These are phyloP conservation scores for Meiosimyza decipiens DNA, from an alignment of 2,888 invertebrate genomes.

Conservation along the genomic window DNA sequence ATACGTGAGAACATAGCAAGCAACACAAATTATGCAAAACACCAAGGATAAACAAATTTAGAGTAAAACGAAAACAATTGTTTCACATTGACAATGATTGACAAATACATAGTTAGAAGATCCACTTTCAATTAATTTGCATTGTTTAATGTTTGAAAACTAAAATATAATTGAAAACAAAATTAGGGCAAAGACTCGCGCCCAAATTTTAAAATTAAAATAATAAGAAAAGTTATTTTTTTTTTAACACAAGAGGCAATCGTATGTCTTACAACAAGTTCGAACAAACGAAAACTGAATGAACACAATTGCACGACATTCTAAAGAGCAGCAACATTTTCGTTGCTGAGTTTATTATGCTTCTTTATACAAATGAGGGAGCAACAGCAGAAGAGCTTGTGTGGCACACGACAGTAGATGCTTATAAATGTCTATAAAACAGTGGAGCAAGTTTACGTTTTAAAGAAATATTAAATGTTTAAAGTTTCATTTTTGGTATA, in stretches of 20 bases:
- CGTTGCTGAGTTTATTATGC: too few relatives aligned
- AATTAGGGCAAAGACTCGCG: background rate
- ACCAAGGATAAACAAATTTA: conserved; percentile 10
- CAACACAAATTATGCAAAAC: background rate
- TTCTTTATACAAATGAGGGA: too few relatives aligned
- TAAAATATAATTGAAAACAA: background rate
- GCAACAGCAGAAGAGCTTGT: too few relatives aligned
- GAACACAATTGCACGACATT: background rate
- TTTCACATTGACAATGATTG: conserved; percentile 4
- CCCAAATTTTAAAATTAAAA: background rate
- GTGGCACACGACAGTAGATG: background rate
- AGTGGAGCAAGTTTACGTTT: background rate
- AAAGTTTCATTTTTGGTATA: too few relatives aligned
- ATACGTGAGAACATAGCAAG: conserved; percentile 15
- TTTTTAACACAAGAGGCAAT: conserved; percentile 1
- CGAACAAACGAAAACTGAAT: conserved; percentile 21
- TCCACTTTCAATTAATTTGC: conserved; percentile 22
- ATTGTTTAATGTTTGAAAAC: conserved; percentile 12
- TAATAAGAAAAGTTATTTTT: background rate
- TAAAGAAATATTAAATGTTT: too few relatives aligned
- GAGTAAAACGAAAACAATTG: conserved; percentile 5
- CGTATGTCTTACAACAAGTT: conserved; percentile 15
- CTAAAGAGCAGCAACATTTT: too few relatives aligned
- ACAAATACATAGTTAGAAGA: background rate
- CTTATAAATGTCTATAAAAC: background rate